Percentiles rank a stretch among this genome's conserved stretches.
Evolutionary conservation across 2,888 invertebrate genomes (phyloP).

Genomic region (Cephus pulcher): DNA sequence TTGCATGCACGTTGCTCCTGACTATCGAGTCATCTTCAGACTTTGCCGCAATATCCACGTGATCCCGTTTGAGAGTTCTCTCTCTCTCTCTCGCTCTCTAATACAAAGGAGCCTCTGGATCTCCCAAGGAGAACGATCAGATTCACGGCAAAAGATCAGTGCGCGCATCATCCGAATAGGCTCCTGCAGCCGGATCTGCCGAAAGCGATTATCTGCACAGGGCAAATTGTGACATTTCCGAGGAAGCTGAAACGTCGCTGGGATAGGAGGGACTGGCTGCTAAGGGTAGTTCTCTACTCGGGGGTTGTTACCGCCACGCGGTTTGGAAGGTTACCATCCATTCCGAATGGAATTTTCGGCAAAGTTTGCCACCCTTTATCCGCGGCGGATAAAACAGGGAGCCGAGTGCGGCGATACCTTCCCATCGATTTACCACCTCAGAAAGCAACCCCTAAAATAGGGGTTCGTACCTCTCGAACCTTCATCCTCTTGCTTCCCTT

Average conservation of each 20-base stretch:
- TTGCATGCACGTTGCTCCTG: too few relatives aligned
- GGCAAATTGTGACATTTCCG: not conserved
- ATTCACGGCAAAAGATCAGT: too few relatives aligned
- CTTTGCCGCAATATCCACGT: not conserved
- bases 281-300: conserved; percentile 23
- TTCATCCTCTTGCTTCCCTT: too few relatives aligned
- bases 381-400: conserved; percentile 48
- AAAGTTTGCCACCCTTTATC: conserved; percentile 40
- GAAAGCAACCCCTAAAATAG: conserved; percentile 4
- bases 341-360: conserved; percentile 12
- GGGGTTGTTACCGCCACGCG: conserved; percentile 48
- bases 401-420: not conserved
- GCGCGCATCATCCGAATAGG: too few relatives aligned
- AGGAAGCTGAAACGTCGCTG: not conserved
- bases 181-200: too few relatives aligned
- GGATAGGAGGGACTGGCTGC: not conserved
- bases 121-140: too few relatives aligned
- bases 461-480: not conserved
- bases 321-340: conserved; percentile 44
- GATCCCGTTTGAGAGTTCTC: too few relatives aligned
- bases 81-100: not conserved
- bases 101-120: too few relatives aligned
- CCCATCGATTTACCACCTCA: conserved; percentile 2
- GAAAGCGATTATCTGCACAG: not conserved
- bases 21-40: not conserved